Evolutionary conservation across 2,888 invertebrate genomes (phyloP).

Genomic region (Tholera decimalis): DNA sequence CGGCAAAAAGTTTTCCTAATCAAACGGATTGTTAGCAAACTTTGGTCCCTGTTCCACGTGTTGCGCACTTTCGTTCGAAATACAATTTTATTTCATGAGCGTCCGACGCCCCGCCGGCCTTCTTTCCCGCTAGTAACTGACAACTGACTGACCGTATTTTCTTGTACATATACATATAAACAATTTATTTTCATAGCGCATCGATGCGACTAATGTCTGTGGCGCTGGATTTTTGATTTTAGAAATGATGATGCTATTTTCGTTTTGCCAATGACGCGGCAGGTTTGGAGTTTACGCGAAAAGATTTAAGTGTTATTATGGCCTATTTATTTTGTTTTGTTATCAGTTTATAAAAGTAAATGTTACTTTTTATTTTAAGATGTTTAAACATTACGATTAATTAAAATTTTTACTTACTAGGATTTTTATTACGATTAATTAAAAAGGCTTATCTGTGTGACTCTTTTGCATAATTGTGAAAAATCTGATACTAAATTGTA

Average conservation of each 20-base stretch:
- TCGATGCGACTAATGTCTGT: slow-evolving; percentile 72
- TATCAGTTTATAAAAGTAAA: slow-evolving; percentile 13
- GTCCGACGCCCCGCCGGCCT: slow-evolving; percentile 78
- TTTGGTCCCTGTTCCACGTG: slow-evolving; percentile 79
- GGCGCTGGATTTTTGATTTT: slow-evolving; percentile 62
- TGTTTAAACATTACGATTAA: neutral
- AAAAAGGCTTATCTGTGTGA: too few relatives aligned
- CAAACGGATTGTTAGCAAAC: slow-evolving; percentile 79
- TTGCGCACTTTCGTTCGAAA: slow-evolving; percentile 71
- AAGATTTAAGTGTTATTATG: slow-evolving; percentile 37
- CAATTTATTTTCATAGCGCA: slow-evolving; percentile 89
- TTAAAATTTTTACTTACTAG: too few relatives aligned
- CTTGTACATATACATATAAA: slow-evolving; percentile 82
- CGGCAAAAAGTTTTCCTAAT: slow-evolving; percentile 74
- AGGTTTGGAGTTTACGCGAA: slow-evolving; percentile 49
- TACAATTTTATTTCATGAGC: slow-evolving; percentile 78
- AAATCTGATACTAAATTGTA: neutral
- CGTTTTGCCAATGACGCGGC: slow-evolving; percentile 73
- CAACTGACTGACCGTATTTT: slow-evolving; percentile 88
- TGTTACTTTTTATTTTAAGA: neutral
- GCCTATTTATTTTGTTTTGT: slow-evolving; percentile 20
- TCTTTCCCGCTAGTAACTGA: slow-evolving; percentile 83
- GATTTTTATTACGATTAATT: too few relatives aligned
- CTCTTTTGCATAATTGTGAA: neutral
- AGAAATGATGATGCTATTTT: slow-evolving; percentile 73